These are phyloP conservation scores for Gymnoscelis rufifasciata DNA, from an alignment of 2,888 invertebrate genomes.

Conservation along the genomic window DNA sequence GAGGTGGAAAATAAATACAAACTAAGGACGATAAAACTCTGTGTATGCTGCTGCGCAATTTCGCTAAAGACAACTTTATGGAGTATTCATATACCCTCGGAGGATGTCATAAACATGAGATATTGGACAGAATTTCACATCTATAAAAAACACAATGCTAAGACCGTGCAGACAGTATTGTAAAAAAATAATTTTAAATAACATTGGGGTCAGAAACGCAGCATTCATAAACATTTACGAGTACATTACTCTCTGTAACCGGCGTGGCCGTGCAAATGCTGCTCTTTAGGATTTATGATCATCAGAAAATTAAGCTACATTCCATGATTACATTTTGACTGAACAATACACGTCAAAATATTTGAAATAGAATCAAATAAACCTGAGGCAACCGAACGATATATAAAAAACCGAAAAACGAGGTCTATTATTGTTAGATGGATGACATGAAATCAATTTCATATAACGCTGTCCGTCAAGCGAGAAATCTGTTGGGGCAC, in stretches of 20 bases:
- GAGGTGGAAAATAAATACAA: slow-evolving; percentile 6
- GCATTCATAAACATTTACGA: slow-evolving; percentile 74
- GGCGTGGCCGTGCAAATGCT: slow-evolving; percentile 59
- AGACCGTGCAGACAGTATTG: slow-evolving; percentile 39
- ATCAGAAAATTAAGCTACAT: slow-evolving; percentile 33
- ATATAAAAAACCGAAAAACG: slow-evolving; percentile 27
- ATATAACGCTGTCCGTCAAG: slow-evolving; percentile 56
- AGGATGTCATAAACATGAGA: slow-evolving; percentile 52
- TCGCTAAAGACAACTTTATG: slow-evolving; percentile 28
- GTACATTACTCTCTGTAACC: slow-evolving; percentile 69
- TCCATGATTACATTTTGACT: slow-evolving; percentile 32
- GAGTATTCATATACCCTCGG: slow-evolving; percentile 38
- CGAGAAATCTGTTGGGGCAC: slow-evolving; percentile 65
- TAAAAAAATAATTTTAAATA: slow-evolving; percentile 64
- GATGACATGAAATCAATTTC: slow-evolving; percentile 60
- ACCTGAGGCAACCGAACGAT: slow-evolving; percentile 26
- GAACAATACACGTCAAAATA: slow-evolving; percentile 40
- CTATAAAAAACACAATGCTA: slow-evolving; percentile 51
- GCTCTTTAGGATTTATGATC: slow-evolving; percentile 42
- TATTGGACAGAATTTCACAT: slow-evolving; percentile 50
- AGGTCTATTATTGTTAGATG: slow-evolving; percentile 34
- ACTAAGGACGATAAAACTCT: slow-evolving; percentile 7
- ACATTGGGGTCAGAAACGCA: slow-evolving; percentile 58
- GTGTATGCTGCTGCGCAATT: slow-evolving; percentile 10
- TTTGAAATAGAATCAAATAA: slow-evolving; percentile 32